Conservation (phyloP, 2,888 invertebrate genomes). For the Gastrophysa polygoni region DNA sequence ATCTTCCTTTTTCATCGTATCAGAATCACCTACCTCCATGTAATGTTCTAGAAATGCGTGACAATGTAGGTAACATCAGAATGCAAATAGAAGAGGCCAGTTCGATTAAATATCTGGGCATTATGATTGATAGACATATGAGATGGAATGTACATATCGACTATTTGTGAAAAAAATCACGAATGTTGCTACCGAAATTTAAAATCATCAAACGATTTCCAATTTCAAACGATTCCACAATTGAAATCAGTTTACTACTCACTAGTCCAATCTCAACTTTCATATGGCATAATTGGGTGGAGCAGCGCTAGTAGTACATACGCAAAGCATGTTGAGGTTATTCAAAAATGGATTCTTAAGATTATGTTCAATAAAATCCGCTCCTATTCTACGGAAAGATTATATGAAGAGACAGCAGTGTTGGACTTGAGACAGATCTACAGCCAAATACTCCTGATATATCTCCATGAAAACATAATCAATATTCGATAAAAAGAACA, state of each 20-base stretch:
- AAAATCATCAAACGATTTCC: not conserved
- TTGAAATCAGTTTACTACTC: not conserved
- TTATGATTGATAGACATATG: not conserved
- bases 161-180: not conserved
- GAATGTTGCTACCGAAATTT: not conserved
- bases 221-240: not conserved
- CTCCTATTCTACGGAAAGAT: too few relatives aligned
- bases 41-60: not conserved
- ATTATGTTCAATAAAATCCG: too few relatives aligned
- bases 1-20: not conserved
- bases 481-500: too few relatives aligned
- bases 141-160: not conserved
- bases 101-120: not conserved
- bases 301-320: not conserved
- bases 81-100: not conserved
- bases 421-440: too few relatives aligned
- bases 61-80: not conserved
- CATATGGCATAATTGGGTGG: not conserved
- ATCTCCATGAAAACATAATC: too few relatives aligned
- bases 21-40: not conserved
- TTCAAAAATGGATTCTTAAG: too few relatives aligned
- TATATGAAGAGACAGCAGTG: too few relatives aligned
- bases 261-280: not conserved
- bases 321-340: not conserved
- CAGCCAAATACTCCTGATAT: too few relatives aligned